Evolutionary conservation across 2,888 invertebrate species (phyloP).

Genomic region (Chrysolina americana): DNA sequence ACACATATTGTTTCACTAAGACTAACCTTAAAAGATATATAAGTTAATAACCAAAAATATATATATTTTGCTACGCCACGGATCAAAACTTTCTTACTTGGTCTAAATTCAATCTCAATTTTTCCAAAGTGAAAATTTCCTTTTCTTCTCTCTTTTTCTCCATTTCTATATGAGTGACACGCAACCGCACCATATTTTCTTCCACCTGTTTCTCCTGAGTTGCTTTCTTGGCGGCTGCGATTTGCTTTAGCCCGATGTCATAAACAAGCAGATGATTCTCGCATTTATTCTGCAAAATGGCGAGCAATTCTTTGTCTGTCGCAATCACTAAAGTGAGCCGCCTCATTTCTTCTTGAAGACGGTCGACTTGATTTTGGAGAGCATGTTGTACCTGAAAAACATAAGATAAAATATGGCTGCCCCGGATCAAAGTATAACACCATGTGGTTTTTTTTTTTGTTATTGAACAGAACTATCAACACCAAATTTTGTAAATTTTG

Average conservation of each 20-base stretch:
- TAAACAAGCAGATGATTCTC: slow-evolving; percentile 73
- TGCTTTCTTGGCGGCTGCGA: slow-evolving; percentile 67
- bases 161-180: slow-evolving; percentile 77
- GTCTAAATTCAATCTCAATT: slow-evolving; percentile 79
- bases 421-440: too few species aligned
- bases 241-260: slow-evolving; percentile 74
- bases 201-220: slow-evolving; percentile 75
- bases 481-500: too few species aligned
- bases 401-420: too few species aligned
- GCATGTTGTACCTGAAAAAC: slow-evolving; percentile 52
- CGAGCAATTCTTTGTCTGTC: slow-evolving; percentile 64
- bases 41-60: too few species aligned
- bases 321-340: slow-evolving; percentile 70
- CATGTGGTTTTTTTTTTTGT: too few species aligned
- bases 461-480: too few species aligned
- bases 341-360: slow-evolving; percentile 75
- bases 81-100: slow-evolving; percentile 71
- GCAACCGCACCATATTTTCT: slow-evolving; percentile 79
- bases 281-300: slow-evolving; percentile 69
- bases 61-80: too few species aligned
- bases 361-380: slow-evolving; percentile 71
- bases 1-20: too few species aligned
- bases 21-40: too few species aligned
- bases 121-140: slow-evolving; percentile 78
- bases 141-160: slow-evolving; percentile 77